Evolutionary conservation across 1,140 invertebrate genomes (phyloP).

Genomic region (Pachyrhynchus sulphureomaculatus): DNA sequence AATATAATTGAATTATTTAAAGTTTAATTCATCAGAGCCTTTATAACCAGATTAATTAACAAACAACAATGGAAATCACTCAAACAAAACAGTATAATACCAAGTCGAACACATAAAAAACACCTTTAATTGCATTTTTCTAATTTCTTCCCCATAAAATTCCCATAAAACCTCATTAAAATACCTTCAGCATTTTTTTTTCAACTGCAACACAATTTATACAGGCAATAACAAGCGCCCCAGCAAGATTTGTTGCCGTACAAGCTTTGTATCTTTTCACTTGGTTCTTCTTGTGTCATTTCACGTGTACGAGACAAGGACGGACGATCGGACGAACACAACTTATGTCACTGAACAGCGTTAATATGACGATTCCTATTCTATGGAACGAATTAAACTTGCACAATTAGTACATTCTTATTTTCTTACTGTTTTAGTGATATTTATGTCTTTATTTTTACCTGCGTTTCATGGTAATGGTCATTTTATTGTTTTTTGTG

Average conservation of each 20-base stretch:
- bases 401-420: slow-evolving; percentile 41
- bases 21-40: not conserved
- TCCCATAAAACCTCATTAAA: slow-evolving; percentile 34
- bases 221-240: slow-evolving; percentile 31
- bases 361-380: slow-evolving; percentile 43
- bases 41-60: not conserved
- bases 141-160: slow-evolving; percentile 24
- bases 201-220: slow-evolving; percentile 31
- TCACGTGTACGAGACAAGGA: not conserved
- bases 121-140: slow-evolving; percentile 36
- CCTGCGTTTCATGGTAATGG: not conserved
- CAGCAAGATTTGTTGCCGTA: slow-evolving; percentile 29
- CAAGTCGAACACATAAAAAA: slow-evolving; percentile 29
- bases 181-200: slow-evolving; percentile 34
- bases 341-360: slow-evolving; percentile 25
- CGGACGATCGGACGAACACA: not conserved
- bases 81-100: slow-evolving; percentile 27
- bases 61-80: slow-evolving; percentile 11
- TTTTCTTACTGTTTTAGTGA: slow-evolving; percentile 33
- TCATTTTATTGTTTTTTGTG: not conserved
- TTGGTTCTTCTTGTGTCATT: not conserved
- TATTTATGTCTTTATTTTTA: slow-evolving; percentile 41
- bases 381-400: slow-evolving; percentile 37
- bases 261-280: not conserved
- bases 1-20: not conserved